Evolutionary conservation across 2,888 invertebrate species (phyloP).

Genomic region (Hypselothyrea guttata): DNA sequence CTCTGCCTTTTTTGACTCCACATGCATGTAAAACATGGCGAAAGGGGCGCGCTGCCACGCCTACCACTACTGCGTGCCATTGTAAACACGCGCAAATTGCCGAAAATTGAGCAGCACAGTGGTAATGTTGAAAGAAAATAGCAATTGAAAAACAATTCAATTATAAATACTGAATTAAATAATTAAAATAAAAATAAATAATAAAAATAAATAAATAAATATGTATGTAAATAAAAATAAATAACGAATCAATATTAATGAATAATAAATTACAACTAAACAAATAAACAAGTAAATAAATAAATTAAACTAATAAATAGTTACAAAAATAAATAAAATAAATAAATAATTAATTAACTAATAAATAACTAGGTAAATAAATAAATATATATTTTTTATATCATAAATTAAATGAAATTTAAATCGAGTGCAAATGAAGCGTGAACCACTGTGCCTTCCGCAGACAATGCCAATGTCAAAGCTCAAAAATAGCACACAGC

Average conservation of each 20-base stretch:
- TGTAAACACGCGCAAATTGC: conserved; percentile 27
- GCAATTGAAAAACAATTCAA: not conserved
- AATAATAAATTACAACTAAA: too few species aligned
- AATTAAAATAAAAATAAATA: not conserved
- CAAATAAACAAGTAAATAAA: too few species aligned
- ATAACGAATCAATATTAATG: too few species aligned
- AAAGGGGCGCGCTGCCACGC: not conserved
- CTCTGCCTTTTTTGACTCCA: conserved; percentile 3
- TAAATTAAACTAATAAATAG: too few species aligned
- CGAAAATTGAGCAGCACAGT: conserved; percentile 15
- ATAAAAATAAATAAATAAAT: too few species aligned
- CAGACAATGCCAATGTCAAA: conserved; percentile 9
- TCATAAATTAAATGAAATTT: not conserved
- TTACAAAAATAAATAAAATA: too few species aligned
- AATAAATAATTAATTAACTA: too few species aligned
- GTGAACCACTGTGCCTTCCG: not conserved
- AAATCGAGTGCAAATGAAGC: conserved; percentile 13
- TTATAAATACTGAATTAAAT: not conserved
- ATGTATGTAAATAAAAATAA: too few species aligned
- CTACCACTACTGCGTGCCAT: not conserved
- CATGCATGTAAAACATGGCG: conserved; percentile 47
- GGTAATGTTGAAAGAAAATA: not conserved
- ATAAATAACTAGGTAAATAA: too few species aligned
- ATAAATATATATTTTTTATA: too few species aligned
- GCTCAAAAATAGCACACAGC: conserved; percentile 18